A percentile compares a stretch with the other conserved stretches of the same genome.
Conservation (phyloP, 2,888 invertebrate species). For the Lucinisca nassula region DNA sequence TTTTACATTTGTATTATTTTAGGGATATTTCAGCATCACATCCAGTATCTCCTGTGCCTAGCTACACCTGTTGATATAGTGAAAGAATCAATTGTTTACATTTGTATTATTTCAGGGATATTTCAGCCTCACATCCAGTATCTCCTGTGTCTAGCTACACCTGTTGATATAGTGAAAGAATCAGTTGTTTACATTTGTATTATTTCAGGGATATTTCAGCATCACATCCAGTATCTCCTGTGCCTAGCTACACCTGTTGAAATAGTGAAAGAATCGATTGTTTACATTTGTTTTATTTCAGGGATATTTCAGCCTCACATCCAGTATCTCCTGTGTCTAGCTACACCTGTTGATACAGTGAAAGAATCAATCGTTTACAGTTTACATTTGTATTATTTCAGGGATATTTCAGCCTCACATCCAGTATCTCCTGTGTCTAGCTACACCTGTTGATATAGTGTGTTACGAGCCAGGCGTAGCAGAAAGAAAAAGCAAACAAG, state of each 20-base stretch:
- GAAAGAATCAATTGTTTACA: too few species aligned
- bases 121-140: slow-evolving; percentile 97
- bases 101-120: slow-evolving; percentile 90
- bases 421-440: slow-evolving; percentile 96
- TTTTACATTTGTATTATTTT: slow-evolving; percentile 49
- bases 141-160: slow-evolving; percentile 97
- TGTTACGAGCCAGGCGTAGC: too few species aligned
- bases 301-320: slow-evolving; percentile 97
- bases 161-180: slow-evolving; percentile 98
- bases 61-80: slow-evolving; percentile 98
- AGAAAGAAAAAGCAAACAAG: too few species aligned
- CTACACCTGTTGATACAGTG: slow-evolving; percentile 98
- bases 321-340: slow-evolving; percentile 96
- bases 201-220: slow-evolving; percentile 93
- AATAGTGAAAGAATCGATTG: too few species aligned
- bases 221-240: slow-evolving; percentile 96
- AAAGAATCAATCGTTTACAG: too few species aligned
- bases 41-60: slow-evolving; percentile 96
- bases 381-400: slow-evolving; percentile 68
- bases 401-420: slow-evolving; percentile 97
- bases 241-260: slow-evolving; percentile 98
- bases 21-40: slow-evolving; percentile 96
- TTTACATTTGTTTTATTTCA: slow-evolving; percentile 73
- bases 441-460: slow-evolving; percentile 98
- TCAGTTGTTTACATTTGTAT: background rate